Evolutionary conservation across 2,797 vertebrate species (phyloP).

Genomic region (Bradypodion ventrale): DNA sequence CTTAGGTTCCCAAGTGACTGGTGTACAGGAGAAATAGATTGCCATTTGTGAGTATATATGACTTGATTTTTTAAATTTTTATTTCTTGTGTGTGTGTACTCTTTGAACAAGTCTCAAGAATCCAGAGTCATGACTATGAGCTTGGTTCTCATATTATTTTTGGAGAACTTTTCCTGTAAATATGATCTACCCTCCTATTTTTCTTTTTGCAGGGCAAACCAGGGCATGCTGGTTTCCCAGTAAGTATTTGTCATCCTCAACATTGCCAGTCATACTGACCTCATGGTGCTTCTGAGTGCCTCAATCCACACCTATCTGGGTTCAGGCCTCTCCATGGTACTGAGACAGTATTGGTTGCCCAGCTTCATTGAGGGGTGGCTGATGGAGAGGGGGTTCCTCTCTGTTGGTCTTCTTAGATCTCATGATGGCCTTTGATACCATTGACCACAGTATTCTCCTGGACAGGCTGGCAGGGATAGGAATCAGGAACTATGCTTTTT

Average conservation of each 20-base stretch:
- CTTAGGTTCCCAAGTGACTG: background rate
- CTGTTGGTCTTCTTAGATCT: no score
- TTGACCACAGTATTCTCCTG: no score
- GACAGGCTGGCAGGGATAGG: no score
- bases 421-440: no score
- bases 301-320: no score
- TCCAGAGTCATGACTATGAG: no score
- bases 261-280: background rate
- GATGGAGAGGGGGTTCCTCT: no score
- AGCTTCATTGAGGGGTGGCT: no score
- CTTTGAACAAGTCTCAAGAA: background rate
- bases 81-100: background rate
- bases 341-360: no score
- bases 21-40: background rate
- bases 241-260: constrained; percentile 71
- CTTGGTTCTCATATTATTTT: background rate
- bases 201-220: constrained; percentile 73
- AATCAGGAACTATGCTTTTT: no score
- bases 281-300: background rate
- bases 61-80: background rate
- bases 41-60: background rate
- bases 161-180: background rate
- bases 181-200: background rate
- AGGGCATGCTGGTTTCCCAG: constrained; percentile 84
- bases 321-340: no score